These are phyloP conservation scores for Platyrinchus mystaceus DNA, from an alignment of 2,797 vertebrate genomes.

Conservation along the genomic window DNA sequence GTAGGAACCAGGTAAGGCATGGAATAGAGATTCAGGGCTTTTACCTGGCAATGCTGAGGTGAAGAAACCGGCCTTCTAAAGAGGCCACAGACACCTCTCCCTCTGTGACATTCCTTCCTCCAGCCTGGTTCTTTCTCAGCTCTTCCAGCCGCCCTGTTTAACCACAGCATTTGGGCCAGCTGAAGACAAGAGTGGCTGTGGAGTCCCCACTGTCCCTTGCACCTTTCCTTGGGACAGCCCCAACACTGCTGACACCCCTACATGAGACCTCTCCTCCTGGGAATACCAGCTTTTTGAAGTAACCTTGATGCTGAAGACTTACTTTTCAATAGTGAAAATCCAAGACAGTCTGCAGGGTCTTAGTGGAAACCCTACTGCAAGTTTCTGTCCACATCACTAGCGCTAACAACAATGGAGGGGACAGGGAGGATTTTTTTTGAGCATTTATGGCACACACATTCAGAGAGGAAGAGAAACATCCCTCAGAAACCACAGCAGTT, in stretches of 20 bases:
- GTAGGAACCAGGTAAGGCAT: background rate
- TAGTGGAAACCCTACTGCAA: background rate
- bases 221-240: background rate
- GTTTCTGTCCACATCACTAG: background rate
- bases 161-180: background rate
- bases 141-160: background rate
- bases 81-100: background rate
- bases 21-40: background rate
- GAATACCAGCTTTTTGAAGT: background rate
- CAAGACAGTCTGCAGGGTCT: background rate
- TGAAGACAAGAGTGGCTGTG: background rate
- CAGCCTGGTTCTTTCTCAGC: background rate
- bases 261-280: rapidly evolving
- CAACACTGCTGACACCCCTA: background rate
- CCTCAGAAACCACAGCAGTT: conserved; percentile 6
- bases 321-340: background rate
- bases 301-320: background rate
- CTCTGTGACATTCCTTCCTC: background rate
- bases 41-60: background rate
- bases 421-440: background rate
- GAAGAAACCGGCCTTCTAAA: background rate
- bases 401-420: background rate
- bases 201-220: background rate
- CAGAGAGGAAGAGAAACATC: conserved; percentile 29
- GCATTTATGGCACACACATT: background rate